Percentiles rank a stretch among this genome's conserved stretches.
These are phyloP conservation scores for Tipula confusa DNA, from an alignment of 2,888 invertebrate genomes.

Conservation along the genomic window DNA sequence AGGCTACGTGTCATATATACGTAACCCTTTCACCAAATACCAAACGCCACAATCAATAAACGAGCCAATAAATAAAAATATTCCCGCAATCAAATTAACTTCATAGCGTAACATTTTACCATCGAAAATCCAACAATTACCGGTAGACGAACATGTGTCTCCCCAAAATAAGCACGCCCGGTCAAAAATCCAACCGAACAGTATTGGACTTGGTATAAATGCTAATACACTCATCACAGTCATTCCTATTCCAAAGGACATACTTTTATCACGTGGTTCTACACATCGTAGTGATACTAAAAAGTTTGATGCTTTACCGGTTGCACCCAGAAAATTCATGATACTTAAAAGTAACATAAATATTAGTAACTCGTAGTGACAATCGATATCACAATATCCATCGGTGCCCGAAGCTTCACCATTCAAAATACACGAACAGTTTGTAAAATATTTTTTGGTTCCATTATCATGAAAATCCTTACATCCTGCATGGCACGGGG, in stretches of 20 bases:
- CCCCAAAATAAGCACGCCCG: conserved; percentile 3
- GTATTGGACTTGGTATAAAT: not conserved
- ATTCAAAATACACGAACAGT: conserved; percentile 32
- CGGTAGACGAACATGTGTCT: not conserved
- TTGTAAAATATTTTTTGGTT: conserved; percentile 25
- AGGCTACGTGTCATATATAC: not conserved
- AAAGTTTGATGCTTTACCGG: not conserved
- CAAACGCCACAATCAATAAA: not conserved
- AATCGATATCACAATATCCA: not conserved
- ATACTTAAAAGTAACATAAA: not conserved
- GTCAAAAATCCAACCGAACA: not conserved
- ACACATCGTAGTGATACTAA: not conserved
- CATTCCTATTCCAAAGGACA: not conserved
- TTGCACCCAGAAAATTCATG: not conserved
- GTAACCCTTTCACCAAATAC: not conserved
- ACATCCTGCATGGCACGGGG: conserved; percentile 78
- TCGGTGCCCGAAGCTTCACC: not conserved
- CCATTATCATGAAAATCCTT: conserved; percentile 35
- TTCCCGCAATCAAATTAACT: not conserved
- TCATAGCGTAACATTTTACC: not conserved
- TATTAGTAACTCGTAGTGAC: not conserved
- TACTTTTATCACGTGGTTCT: not conserved
- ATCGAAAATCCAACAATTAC: not conserved
- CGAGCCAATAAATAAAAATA: not conserved
- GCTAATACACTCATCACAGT: not conserved